Evolutionary conservation across 2,888 invertebrate genomes (phyloP), one percentile per base, ranked within the genome.

Genomic region (Luperina testacea): DNA sequence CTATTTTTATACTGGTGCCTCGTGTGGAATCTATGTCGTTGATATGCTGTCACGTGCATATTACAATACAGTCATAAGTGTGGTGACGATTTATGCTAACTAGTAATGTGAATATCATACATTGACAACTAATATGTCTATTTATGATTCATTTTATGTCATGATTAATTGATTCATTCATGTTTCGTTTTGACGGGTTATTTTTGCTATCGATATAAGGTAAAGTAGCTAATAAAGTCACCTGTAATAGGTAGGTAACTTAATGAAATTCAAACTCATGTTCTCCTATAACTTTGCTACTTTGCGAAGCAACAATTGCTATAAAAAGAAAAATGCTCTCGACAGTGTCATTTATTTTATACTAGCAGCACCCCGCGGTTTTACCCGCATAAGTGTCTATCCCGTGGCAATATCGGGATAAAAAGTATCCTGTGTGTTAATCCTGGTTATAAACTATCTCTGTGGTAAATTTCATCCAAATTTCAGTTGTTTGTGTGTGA

Each of bases 121-220:
- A 67, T 24, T 48, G 27, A 20, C 27, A 27, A 67, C 38, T 65
- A 24, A 32, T 20, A 27, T 27, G n/a, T 51, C 15, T 42, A 38
- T 27, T 8, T 17, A 51, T 61, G 69, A 78, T 38, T 70, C 38
- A 78, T 63, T 53, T 57, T n/a, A 53, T 20, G 45, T 45, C 32
- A 27, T 59, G 27, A 51, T 77, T 38, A 17, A 59, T 78, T 63
- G 45, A 78, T 78, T 57, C n/a, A 78, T 78, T 78, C 63, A 68
- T 48, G 42, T 78, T 48, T 57, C 24, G 3, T 57, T 65, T 38
- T 32, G n/a, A 24, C 2, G 7, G 27, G 74, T 73, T 27, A 24
- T 63, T 27, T 76, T 51, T 74, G 5, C 0, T 32, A 32, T 17
- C 32, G 8, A 32, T 9, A 11, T 11, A 38, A 59, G 32, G 57